phyloP scores from a whole-genome alignment of 2,888 invertebrate species.

The Biston stratarius region DNA sequence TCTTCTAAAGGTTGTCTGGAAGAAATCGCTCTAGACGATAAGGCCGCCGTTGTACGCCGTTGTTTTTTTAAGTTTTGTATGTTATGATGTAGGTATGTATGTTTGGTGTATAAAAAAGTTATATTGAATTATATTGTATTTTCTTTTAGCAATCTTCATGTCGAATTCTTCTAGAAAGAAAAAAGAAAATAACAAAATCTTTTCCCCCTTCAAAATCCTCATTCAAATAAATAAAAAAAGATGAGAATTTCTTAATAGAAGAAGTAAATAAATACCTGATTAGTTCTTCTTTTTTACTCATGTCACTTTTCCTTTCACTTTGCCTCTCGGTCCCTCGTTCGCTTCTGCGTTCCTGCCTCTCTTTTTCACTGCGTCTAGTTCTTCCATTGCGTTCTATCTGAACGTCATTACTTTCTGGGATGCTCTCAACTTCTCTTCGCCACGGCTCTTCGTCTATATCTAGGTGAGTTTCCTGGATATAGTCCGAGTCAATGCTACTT shows the following conservation, averaged over 20 bases:
- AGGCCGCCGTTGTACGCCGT: too few species aligned
- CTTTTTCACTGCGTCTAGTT: slow-evolving; percentile 35
- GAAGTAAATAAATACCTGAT: slow-evolving; percentile 7
- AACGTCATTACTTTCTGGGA: slow-evolving; percentile 66
- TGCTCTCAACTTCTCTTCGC: slow-evolving; percentile 66
- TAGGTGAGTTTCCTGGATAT: slow-evolving; percentile 72
- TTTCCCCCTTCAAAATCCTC: too few species aligned
- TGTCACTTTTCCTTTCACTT: slow-evolving; percentile 32
- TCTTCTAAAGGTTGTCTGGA: too few species aligned
- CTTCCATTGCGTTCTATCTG: slow-evolving; percentile 70
- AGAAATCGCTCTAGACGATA: too few species aligned
- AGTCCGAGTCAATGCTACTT: slow-evolving; percentile 79
- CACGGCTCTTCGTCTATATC: slow-evolving; percentile 75
- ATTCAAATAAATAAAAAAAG: too few species aligned
- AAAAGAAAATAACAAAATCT: too few species aligned
- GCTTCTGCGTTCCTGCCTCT: slow-evolving; percentile 12
- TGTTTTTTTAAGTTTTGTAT: too few species aligned
- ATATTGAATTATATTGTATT: too few species aligned
- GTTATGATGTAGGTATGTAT: too few species aligned
- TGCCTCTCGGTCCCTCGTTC: slow-evolving; percentile 17
- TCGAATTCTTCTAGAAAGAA: too few species aligned
- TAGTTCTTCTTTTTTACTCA: slow-evolving; percentile 72
- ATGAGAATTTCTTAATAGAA: neutral
- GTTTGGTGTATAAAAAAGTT: too few species aligned
- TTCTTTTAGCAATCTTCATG: too few species aligned